Percentiles rank a stretch among this genome's conserved stretches.
Conservation (phyloP, 2,888 invertebrate genomes). For the Ypsolopha scabrella region DNA sequence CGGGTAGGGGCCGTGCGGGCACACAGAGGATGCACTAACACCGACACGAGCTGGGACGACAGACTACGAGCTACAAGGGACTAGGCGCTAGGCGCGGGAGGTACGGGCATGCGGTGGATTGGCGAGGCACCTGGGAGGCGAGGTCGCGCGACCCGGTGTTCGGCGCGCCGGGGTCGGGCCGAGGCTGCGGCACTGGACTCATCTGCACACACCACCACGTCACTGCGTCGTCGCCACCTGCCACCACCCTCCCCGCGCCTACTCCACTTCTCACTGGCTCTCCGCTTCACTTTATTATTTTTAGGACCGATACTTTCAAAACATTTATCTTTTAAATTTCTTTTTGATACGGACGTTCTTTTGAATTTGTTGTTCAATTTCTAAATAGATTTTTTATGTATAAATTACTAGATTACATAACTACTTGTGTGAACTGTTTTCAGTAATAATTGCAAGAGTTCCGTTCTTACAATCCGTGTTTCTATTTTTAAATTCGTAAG, state of each 20-base stretch:
- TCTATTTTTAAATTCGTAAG: too few relatives aligned
- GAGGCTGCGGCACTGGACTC: constrained; percentile 64
- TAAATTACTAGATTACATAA: too few relatives aligned
- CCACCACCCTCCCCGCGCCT: constrained; percentile 45
- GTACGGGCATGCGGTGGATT: constrained; percentile 22
- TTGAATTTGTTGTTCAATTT: too few relatives aligned
- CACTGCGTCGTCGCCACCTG: constrained; percentile 41
- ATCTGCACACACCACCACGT: constrained; percentile 65
- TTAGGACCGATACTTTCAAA: neutral
- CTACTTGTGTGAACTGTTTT: too few relatives aligned
- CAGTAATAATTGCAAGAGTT: too few relatives aligned
- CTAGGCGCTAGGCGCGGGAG: constrained; percentile 34
- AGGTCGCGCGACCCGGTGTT: constrained; percentile 6
- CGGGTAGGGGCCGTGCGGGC: constrained; percentile 37
- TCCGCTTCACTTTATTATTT: constrained; percentile 31
- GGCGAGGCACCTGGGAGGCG: constrained; percentile 9
- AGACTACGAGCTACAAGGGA: constrained; percentile 50
- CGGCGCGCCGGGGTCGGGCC: constrained; percentile 17
- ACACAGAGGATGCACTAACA: constrained; percentile 61
- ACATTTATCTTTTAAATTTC: too few relatives aligned
- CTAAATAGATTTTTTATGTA: too few relatives aligned
- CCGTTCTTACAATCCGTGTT: too few relatives aligned
- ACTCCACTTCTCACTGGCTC: constrained; percentile 66
- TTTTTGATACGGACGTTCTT: too few relatives aligned
- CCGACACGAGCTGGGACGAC: constrained; percentile 30